These are phyloP conservation scores for Zophobas morio DNA, from an alignment of 1,140 invertebrate genomes.

Conservation along the genomic window DNA sequence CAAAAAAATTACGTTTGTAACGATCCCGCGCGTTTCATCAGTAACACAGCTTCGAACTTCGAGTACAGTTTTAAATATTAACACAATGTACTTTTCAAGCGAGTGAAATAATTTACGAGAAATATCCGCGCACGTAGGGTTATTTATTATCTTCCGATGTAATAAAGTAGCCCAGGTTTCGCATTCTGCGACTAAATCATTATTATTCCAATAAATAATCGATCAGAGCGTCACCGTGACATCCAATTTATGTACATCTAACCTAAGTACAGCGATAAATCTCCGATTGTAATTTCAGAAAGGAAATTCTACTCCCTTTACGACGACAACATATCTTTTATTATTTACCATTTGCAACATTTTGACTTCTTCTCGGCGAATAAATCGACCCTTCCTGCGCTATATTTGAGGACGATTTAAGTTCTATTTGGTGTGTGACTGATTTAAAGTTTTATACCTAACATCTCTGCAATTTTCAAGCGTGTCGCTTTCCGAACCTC, in stretches of 20 bases:
- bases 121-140: neutral
- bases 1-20: too few species aligned
- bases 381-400: neutral
- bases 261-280: slow-evolving; percentile 10
- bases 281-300: slow-evolving; percentile 10
- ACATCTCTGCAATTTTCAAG: slow-evolving; percentile 28
- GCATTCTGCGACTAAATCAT: neutral
- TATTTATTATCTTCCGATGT: neutral
- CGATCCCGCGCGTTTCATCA: too few species aligned
- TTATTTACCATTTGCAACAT: slow-evolving; percentile 20
- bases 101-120: too few species aligned
- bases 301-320: neutral
- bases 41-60: too few species aligned
- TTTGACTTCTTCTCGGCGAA: neutral
- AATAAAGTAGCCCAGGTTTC: neutral
- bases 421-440: slow-evolving; percentile 29
- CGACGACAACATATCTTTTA: slow-evolving; percentile 2
- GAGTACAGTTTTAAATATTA: too few species aligned
- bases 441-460: slow-evolving; percentile 35
- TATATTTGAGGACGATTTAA: slow-evolving; percentile 25
- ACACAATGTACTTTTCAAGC: too few species aligned
- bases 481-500: slow-evolving; percentile 20
- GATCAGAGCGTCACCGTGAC: slow-evolving; percentile 4
- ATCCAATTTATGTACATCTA: slow-evolving; percentile 17
- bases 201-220: slow-evolving; percentile 25